Percentiles rank a stretch among this genome's conserved stretches.
Conservation (phyloP, 2,797 vertebrate genomes). For the Leptoclinus maculatus region DNA sequence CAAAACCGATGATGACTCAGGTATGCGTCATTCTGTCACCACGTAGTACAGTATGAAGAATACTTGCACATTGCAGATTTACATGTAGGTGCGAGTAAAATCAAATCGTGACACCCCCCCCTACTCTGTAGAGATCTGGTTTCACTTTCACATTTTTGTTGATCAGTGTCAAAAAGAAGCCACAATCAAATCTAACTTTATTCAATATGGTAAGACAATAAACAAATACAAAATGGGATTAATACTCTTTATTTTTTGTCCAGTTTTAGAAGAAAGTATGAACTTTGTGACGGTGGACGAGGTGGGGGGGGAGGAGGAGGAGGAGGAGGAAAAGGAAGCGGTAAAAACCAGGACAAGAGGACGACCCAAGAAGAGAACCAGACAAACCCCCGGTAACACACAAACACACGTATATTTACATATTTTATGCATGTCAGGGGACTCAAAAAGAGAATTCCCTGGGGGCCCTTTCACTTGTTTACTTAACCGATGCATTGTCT, state of each 20-base stretch:
- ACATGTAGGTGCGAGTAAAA: too few species aligned
- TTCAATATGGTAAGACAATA: too few species aligned
- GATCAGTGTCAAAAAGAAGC: too few species aligned
- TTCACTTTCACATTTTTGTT: too few species aligned
- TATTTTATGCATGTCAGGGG: too few species aligned
- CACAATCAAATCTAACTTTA: too few species aligned
- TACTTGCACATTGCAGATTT: not conserved
- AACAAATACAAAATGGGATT: too few species aligned
- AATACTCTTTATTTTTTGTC: not conserved
- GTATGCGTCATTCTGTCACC: conserved; percentile 29
- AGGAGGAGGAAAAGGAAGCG: conserved; percentile 68
- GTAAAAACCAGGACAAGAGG: conserved; percentile 33
- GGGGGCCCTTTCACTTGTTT: not conserved
- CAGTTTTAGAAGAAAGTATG: conserved; percentile 56
- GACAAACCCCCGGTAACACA: conserved; percentile 62
- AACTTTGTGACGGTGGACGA: conserved; percentile 91
- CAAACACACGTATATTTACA: not conserved
- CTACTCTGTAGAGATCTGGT: too few species aligned
- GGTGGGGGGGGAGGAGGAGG: conserved; percentile 87
- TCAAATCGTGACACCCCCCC: too few species aligned
- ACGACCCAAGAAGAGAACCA: conserved; percentile 58
- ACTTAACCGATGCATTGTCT: not conserved
- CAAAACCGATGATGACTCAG: conserved; percentile 34
- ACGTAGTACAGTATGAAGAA: too few species aligned
- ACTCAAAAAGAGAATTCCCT: too few species aligned